These are phyloP conservation scores for Dysidea cf. avara DNA, from an alignment of 37 sponge, comb jelly and placozoan genomes.

Conservation along the genomic window DNA sequence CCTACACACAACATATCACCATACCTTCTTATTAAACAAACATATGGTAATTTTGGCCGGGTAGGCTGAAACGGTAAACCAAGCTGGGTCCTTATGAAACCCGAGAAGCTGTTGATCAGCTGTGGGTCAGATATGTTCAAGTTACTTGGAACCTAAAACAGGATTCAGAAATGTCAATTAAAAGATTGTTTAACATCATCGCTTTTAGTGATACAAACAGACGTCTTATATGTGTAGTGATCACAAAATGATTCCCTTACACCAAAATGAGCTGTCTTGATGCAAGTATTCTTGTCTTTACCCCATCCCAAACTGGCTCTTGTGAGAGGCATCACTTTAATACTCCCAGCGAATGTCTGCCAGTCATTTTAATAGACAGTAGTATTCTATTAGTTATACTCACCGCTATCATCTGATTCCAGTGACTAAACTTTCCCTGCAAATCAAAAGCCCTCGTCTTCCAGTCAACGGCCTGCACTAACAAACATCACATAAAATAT, in stretches of 20 bases:
- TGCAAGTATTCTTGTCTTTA: not conserved
- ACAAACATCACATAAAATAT: not conserved
- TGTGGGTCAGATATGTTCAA: slow-evolving; percentile 13
- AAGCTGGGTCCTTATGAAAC: slow-evolving; percentile 4
- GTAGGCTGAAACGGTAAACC: slow-evolving; percentile 1
- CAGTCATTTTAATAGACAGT: too few relatives aligned
- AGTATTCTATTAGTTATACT: too few relatives aligned
- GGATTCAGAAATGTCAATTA: too few relatives aligned
- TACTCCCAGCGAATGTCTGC: slow-evolving; percentile 17
- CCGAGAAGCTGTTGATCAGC: slow-evolving; percentile 13
- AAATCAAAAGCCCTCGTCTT: not conserved
- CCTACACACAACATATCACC: too few relatives aligned
- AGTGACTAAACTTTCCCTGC: not conserved
- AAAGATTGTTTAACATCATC: too few relatives aligned
- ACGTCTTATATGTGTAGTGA: too few relatives aligned
- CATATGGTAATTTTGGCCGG: slow-evolving; percentile 8
- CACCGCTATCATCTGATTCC: slow-evolving; percentile 15
- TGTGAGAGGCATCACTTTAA: not conserved
- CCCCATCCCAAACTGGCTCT: too few relatives aligned
- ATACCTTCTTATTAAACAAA: slow-evolving; percentile 10
- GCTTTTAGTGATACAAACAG: too few relatives aligned
- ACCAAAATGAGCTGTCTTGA: slow-evolving; percentile 17
- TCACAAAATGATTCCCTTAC: too few relatives aligned
- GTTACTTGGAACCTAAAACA: not conserved
- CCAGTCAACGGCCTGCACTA: slow-evolving; percentile 18